Percentiles rank a stretch among this genome's conserved stretches.
These are phyloP conservation scores for Xestobium rufovillosum DNA, from an alignment of 2,888 invertebrate genomes.

Conservation along the genomic window DNA sequence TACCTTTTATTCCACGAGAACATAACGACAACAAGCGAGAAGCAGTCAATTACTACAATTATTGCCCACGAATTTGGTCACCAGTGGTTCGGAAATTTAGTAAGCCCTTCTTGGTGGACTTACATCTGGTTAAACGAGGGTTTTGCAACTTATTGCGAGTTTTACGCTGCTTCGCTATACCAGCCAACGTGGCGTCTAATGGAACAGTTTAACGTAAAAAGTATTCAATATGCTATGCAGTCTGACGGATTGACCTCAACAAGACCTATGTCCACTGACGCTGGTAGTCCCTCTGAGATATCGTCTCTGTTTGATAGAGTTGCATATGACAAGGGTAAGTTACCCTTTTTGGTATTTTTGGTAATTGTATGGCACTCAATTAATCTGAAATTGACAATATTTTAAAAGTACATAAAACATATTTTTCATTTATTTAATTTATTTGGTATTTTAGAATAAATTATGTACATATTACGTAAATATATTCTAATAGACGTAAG, in stretches of 20 bases:
- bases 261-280: constrained; percentile 46
- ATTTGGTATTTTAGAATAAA: too few species aligned
- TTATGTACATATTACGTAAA: too few species aligned
- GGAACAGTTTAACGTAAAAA: constrained; percentile 9
- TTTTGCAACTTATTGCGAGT: constrained; percentile 49
- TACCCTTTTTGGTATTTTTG: too few species aligned
- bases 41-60: constrained; percentile 26
- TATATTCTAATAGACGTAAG: too few species aligned
- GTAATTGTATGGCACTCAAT: too few species aligned
- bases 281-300: constrained; percentile 51
- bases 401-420: too few species aligned
- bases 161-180: constrained; percentile 22
- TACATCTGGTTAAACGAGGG: constrained; percentile 45
- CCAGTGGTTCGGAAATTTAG: constrained; percentile 47
- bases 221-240: constrained; percentile 8
- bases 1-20: constrained; percentile 9
- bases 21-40: constrained; percentile 8
- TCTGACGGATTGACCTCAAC: constrained; percentile 29
- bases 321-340: constrained; percentile 53
- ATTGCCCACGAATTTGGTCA: constrained; percentile 51
- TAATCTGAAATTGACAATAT: too few species aligned
- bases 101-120: constrained; percentile 40
- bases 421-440: too few species aligned
- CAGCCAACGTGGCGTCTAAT: constrained; percentile 14
- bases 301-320: constrained; percentile 56